A percentile compares a stretch with the other conserved stretches of the same genome.
These are phyloP conservation scores for Buceros bicornis DNA, from an alignment of 2,797 vertebrate species.

Conservation along the genomic window DNA sequence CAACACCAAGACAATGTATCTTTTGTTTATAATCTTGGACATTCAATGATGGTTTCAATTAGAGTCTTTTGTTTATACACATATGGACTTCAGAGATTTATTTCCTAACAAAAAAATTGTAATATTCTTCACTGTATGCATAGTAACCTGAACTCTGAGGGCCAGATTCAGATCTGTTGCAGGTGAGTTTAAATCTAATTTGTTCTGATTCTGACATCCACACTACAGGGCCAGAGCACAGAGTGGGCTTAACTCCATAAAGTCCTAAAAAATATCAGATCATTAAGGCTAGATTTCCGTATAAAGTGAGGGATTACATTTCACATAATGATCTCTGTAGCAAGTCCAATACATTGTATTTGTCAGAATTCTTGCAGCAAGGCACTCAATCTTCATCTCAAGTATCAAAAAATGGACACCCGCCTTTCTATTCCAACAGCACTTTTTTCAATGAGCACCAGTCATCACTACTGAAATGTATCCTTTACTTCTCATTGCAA, in stretches of 20 bases:
- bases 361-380: slow-evolving; percentile 13
- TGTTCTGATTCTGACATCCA: slow-evolving; percentile 6
- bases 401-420: slow-evolving; percentile 16
- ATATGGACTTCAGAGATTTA: slow-evolving; percentile 27
- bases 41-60: slow-evolving; percentile 44
- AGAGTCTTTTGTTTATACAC: slow-evolving; percentile 29
- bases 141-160: background rate
- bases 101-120: slow-evolving; percentile 25
- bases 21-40: slow-evolving; percentile 11
- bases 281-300: background rate
- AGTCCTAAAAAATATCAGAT: background rate
- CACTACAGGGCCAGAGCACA: background rate
- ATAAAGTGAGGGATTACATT: background rate
- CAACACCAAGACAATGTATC: slow-evolving; percentile 4
- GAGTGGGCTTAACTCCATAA: background rate
- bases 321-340: slow-evolving; percentile 20
- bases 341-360: background rate
- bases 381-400: background rate
- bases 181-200: slow-evolving; percentile 32
- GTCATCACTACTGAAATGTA: background rate
- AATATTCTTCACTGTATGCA: background rate
- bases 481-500: background rate
- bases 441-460: background rate
- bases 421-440: background rate
- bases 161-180: slow-evolving; percentile 4